phyloP scores from a whole-genome alignment of 2,888 invertebrate species.

The Phortica magna region DNA sequence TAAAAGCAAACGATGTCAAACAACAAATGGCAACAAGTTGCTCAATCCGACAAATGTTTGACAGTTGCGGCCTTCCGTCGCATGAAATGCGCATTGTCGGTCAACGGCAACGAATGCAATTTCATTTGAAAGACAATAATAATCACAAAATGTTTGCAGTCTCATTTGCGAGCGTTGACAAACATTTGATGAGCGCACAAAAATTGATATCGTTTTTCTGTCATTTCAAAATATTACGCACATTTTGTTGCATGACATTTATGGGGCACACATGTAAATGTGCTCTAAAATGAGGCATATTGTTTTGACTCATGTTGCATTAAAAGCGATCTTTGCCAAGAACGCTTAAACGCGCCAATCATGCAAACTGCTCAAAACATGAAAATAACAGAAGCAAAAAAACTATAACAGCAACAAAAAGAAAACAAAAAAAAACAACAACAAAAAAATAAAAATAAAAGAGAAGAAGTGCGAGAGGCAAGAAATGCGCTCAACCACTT shows the following conservation, averaged over 20 bases:
- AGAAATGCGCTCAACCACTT: constrained; percentile 52
- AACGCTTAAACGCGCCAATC: neutral
- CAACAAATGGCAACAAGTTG: too few species aligned
- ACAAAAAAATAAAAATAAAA: neutral
- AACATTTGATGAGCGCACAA: neutral
- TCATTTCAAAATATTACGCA: constrained; percentile 1
- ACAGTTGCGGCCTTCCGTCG: too few species aligned
- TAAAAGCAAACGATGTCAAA: too few species aligned
- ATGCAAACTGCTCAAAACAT: too few species aligned
- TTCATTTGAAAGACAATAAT: neutral
- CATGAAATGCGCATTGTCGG: too few species aligned
- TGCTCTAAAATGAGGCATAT: constrained; percentile 20
- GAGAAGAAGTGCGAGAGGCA: neutral
- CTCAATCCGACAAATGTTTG: too few species aligned
- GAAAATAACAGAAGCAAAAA: too few species aligned
- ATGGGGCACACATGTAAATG: too few species aligned
- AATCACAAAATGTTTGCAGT: neutral
- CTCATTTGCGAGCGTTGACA: neutral
- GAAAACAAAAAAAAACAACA: neutral
- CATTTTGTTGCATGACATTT: constrained; percentile 21
- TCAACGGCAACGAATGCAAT: neutral
- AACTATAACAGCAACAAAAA: too few species aligned
- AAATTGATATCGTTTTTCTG: constrained; percentile 9
- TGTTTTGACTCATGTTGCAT: constrained; percentile 56
- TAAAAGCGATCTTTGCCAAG: neutral